A percentile compares a stretch with the other conserved stretches of the same genome.
Conservation (phyloP, 2,113 vertebrate species). For the Willisornis vidua region DNA sequence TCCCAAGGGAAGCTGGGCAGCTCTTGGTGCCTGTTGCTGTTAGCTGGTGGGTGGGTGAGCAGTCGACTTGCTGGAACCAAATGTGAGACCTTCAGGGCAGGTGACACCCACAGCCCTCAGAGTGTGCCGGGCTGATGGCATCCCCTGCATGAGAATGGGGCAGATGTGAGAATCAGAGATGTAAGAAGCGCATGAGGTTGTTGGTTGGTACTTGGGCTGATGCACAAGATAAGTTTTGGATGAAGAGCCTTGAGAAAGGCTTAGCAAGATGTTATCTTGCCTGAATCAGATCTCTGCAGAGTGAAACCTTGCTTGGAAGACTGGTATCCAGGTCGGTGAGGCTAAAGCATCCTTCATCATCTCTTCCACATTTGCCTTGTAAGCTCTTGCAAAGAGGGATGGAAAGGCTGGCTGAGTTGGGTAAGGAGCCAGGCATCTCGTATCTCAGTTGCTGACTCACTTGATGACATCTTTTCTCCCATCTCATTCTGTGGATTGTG, state of each 20-base stretch:
- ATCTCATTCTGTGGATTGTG: neutral
- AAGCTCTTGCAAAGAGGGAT: neutral
- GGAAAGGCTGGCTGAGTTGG: neutral
- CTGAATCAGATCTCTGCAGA: neutral
- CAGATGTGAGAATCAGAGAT: accelerated
- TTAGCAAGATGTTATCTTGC: neutral
- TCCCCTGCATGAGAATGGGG: accelerated
- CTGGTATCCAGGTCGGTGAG: neutral
- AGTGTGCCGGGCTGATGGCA: neutral
- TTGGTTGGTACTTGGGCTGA: neutral
- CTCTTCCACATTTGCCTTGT: accelerated
- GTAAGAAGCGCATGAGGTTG: neutral
- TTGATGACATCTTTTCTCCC: neutral
- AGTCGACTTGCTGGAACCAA: neutral
- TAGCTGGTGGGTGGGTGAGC: neutral
- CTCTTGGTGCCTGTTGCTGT: neutral
- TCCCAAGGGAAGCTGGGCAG: neutral
- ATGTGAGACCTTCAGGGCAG: neutral
- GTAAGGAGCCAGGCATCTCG: neutral
- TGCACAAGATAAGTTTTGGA: neutral
- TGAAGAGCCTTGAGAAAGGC: neutral
- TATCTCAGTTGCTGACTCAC: neutral
- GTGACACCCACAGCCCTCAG: neutral
- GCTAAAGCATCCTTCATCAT: accelerated
- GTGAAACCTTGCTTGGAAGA: neutral